A percentile compares a stretch with the other conserved stretches of the same genome.
Evolutionary conservation across 2,888 invertebrate species (phyloP).

Genomic region (Chirona hameri): DNA sequence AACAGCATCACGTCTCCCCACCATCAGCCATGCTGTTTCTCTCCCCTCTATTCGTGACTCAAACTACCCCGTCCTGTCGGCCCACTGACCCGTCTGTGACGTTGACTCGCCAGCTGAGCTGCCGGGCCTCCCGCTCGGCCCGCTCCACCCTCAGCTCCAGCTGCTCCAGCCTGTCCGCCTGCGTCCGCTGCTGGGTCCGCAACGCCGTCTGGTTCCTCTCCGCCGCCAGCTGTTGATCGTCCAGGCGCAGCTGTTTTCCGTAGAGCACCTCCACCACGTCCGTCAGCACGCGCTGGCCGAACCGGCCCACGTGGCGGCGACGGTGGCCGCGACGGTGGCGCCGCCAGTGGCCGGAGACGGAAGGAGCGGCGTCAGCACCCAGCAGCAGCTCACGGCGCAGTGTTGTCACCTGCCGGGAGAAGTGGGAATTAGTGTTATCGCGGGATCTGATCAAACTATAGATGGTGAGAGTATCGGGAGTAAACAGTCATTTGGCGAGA

Average conservation of each 20-base stretch:
- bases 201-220: not conserved
- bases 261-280: slow-evolving; percentile 10
- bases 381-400: not conserved
- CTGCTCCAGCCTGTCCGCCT: not conserved
- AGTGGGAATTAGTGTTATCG: not conserved
- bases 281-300: not conserved
- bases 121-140: not conserved
- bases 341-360: not conserved
- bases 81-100: not conserved
- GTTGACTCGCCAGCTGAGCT: slow-evolving; percentile 2
- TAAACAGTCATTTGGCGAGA: too few species aligned
- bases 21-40: not conserved
- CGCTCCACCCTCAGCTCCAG: not conserved
- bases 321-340: not conserved
- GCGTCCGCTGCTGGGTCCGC: not conserved
- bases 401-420: not conserved
- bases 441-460: too few species aligned
- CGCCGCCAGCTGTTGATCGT: not conserved
- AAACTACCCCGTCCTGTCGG: not conserved
- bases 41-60: not conserved
- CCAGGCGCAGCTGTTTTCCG: not conserved
- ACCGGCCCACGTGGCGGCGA: not conserved
- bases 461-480: too few species aligned
- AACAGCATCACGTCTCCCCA: not conserved
- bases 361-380: not conserved